Evolutionary conservation across 2,888 invertebrate genomes (phyloP).

Genomic region (Exocentrus adspersus): DNA sequence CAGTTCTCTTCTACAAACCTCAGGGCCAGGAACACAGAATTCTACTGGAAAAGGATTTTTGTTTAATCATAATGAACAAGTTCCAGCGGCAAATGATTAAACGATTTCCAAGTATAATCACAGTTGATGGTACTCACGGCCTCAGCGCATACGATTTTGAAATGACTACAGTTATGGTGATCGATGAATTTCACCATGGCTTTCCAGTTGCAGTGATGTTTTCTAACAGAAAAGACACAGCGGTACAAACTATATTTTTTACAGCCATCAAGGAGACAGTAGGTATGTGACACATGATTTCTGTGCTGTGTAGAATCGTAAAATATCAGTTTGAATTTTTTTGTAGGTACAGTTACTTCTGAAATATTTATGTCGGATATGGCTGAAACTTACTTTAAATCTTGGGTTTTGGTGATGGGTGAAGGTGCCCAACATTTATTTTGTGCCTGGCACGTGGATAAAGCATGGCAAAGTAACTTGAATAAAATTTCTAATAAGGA

Average conservation of each 20-base stretch:
- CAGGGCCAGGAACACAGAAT: constrained; percentile 18
- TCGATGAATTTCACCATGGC: constrained; percentile 36
- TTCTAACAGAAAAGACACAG: no score
- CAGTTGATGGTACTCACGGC: no score
- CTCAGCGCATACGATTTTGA: no score
- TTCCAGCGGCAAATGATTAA: no score
- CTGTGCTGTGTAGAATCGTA: no score
- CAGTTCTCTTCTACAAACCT: constrained; percentile 27
- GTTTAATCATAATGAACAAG: no score
- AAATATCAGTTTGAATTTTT: no score
- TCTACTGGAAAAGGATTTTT: constrained; percentile 30
- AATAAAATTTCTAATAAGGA: not conserved
- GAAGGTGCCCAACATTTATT: no score
- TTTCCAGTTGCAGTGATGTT: constrained; percentile 37
- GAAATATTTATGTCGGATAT: not conserved
- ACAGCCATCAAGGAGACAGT: constrained; percentile 15
- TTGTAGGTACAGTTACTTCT: no score
- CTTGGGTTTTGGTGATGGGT: not conserved
- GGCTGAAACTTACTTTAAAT: not conserved
- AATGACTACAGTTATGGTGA: no score
- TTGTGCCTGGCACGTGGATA: not conserved
- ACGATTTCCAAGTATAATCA: no score
- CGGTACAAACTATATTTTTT: constrained; percentile 17
- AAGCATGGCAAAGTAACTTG: not conserved
- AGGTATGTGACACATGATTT: no score